A percentile compares a stretch with the other conserved stretches of the same genome.
These are phyloP conservation scores for Drosophila melanogaster DNA, from an alignment of 1,140 invertebrate species.

Conservation along the genomic window DNA sequence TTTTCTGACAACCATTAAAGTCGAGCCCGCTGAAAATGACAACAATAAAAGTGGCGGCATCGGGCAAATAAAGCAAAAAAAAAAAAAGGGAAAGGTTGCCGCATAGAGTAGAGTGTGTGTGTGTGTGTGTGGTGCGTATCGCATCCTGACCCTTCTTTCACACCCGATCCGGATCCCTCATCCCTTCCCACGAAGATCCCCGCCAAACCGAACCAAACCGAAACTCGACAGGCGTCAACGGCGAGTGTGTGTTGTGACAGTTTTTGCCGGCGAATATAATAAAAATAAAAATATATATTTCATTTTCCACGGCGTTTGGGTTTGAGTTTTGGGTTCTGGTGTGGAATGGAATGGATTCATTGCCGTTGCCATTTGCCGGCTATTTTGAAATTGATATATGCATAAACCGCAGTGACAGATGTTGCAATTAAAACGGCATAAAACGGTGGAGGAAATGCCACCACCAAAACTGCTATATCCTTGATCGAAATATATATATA, in stretches of 20 bases:
- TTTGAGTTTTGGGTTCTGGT: constrained; percentile 20
- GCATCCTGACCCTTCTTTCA: constrained; percentile 46
- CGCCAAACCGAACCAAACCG: constrained; percentile 3
- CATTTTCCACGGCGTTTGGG: constrained; percentile 65
- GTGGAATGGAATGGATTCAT: constrained; percentile 22
- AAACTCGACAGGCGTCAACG: constrained; percentile 49
- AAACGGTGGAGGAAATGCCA: constrained; percentile 54
- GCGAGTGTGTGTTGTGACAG: constrained; percentile 76
- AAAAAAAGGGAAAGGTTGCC: constrained; percentile 30
- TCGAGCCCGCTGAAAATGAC: constrained; percentile 71
- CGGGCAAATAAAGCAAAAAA: too few relatives aligned
- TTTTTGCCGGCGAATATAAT: constrained; percentile 70
- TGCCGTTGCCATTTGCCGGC: constrained; percentile 66
- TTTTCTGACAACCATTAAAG: constrained; percentile 76
- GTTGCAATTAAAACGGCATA: constrained; percentile 84
- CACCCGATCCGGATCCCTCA: constrained; percentile 11
- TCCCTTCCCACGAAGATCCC: constrained; percentile 17
- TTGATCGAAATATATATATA: neutral
- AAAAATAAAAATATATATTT: constrained; percentile 82
- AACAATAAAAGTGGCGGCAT: constrained; percentile 53
- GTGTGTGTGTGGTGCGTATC: constrained; percentile 30
- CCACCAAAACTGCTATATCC: constrained; percentile 20
- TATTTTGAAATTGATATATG: constrained; percentile 83
- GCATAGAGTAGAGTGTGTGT: neutral
- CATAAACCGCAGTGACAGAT: constrained; percentile 84